Percentiles rank a stretch among this genome's conserved stretches.
Conservation (phyloP, 2,113 vertebrate genomes). For the Callorhinus ursinus region DNA sequence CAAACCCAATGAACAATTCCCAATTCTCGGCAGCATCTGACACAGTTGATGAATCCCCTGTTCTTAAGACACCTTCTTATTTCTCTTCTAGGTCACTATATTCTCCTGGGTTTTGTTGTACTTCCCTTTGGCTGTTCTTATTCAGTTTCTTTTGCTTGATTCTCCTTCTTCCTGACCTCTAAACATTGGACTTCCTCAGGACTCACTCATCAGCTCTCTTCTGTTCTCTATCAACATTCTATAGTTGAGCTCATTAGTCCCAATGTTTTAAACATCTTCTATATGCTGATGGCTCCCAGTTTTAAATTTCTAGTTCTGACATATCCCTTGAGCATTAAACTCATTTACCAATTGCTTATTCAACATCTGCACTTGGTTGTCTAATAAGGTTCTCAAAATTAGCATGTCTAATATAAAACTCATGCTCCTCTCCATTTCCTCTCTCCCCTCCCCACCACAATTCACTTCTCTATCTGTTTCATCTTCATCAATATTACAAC, state of each 20-base stretch:
- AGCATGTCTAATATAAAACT: constrained; percentile 3
- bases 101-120: not conserved
- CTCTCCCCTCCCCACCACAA: not conserved
- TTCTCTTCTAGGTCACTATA: not conserved
- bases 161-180: constrained; percentile 2
- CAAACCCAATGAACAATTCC: constrained; percentile 16
- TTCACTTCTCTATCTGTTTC: not conserved
- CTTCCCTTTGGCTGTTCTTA: not conserved
- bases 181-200: not conserved
- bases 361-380: not conserved
- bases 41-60: not conserved
- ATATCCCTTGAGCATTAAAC: constrained; percentile 30
- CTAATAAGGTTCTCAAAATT: constrained; percentile 33
- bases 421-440: not conserved
- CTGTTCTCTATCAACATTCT: not conserved
- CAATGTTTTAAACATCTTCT: constrained; percentile 1
- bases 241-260: not conserved
- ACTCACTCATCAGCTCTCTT: not conserved
- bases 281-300: not conserved
- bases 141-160: not conserved
- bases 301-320: constrained; percentile 52
- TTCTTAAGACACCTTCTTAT: not conserved
- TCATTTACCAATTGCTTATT: constrained; percentile 24
- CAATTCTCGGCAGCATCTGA: not conserved
- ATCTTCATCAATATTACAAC: not conserved